These are phyloP conservation scores for Hirudinaria manillensis DNA, from an alignment of 2,888 invertebrate genomes.

Conservation along the genomic window DNA sequence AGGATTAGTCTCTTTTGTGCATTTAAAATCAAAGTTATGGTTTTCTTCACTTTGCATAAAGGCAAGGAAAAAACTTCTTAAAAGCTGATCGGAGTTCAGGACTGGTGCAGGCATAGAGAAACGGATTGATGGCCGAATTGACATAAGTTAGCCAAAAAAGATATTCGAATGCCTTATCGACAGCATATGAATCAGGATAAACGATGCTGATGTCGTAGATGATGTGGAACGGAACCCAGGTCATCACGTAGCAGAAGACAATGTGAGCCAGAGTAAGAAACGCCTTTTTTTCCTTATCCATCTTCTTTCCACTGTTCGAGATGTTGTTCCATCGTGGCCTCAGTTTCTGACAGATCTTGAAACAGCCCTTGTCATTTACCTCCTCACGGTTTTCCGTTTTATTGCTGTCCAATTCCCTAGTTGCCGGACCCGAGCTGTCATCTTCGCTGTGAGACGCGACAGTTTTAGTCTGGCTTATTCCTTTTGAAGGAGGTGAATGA, in stretches of 20 bases:
- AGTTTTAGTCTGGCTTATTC: background rate
- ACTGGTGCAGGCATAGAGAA: constrained; percentile 39
- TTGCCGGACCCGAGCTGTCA: background rate
- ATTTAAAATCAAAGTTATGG: no score
- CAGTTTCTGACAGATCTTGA: background rate
- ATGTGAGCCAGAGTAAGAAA: constrained; percentile 39
- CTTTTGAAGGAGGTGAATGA: background rate
- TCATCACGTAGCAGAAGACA: constrained; percentile 37
- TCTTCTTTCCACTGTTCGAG: background rate
- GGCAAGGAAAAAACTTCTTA: constrained; percentile 36
- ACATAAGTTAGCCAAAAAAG: constrained; percentile 41
- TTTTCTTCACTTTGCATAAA: no score
- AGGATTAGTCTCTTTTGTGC: no score
- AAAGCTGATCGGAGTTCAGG: constrained; percentile 37
- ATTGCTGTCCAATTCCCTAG: background rate
- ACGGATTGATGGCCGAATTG: constrained; percentile 40
- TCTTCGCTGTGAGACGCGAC: background rate
- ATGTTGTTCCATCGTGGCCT: background rate
- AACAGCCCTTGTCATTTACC: background rate
- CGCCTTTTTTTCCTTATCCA: constrained; percentile 37
- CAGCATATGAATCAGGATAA: constrained; percentile 36
- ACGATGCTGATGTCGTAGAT: constrained; percentile 40
- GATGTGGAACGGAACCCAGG: constrained; percentile 41
- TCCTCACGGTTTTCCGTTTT: background rate
- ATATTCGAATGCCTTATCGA: constrained; percentile 33